Evolutionary conservation across 1,140 invertebrate species (phyloP), one percentile per base, ranked within the genome.

Genomic region (Bactericera cockerelli): DNA sequence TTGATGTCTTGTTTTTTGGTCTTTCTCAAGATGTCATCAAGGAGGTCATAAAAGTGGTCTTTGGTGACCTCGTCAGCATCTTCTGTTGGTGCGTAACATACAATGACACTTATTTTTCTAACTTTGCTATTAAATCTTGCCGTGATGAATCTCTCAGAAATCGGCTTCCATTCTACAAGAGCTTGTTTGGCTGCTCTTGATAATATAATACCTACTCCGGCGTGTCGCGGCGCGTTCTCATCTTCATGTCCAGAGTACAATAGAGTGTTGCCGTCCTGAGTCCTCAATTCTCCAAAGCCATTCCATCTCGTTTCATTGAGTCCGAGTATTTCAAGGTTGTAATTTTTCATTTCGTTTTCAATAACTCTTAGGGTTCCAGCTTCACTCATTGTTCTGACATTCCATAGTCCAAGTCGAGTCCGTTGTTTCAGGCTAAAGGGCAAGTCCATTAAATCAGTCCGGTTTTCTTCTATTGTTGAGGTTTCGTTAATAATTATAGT

Each of bases 271-370:
- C 57, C 57, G 4, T 58, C 57, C 22, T 58, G 26, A 16, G 57
- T 58, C 16, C 13, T 53, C 11, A 58, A 16, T 11, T 58, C 57
- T 14, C 28, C 57, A 58, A 58, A 58, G 28, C 57, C 57, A 58
- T 58, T 58, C 57, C 28, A 58, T 31, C 57, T 49, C 22, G 57
- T 11, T 38, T n/a, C n/a, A n/a, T n/a, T n/a, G n/a, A n/a, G n/a
- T n/a, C n/a, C n/a, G n/a, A n/a, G n/a, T n/a, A n/a, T n/a, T n/a
- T n/a, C n/a, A n/a, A n/a, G n/a, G n/a, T n/a, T n/a, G n/a, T n/a
- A n/a, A n/a, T n/a, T n/a, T 58, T 58, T 58, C 14, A 33, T 38
- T 58, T 58, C 57, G 14, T 58, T 53, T 58, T 58, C 57, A 10
- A 31, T 54, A 14, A 42, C 22, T 6, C n/a, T 58, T 22, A 58